Base-by-base conservation (phyloP, 2,113 vertebrate genomes). In the Propithecus coquereli region DNA sequence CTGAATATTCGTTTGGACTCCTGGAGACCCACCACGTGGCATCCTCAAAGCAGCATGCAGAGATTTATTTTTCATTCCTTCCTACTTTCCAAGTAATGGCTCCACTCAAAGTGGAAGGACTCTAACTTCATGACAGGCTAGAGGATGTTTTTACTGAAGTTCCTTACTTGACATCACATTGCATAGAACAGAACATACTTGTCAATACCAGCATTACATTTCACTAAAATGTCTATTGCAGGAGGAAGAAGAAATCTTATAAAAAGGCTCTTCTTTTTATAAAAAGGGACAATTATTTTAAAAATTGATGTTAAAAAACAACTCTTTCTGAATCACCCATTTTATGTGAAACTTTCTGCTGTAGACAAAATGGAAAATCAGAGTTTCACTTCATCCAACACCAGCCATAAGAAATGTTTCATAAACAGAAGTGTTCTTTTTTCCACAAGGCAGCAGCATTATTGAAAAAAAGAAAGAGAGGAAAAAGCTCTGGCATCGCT, bases 401-500 rank as follows among this genome's bases (percentile, higher is more conserved):
- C 57, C 47, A 91, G 59, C 87, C 95, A 27, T 95, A 97, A 97
- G 97, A 95, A 95, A 94, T 45, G 76, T 94, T 94, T 79, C 81
- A 65, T 18, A 59, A 52, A 61, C 6, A 0, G 22, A 93, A 83
- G 73, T 52, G 18, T 93, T 59, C 74, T 74, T 90, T 87, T 95
- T 68, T 40, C 66, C 59, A 81, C 94, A 97, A 82, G 63, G 87
- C 83, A 96, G 54, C 11, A 37, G 50, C 54, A 74, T 79, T 88
- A 52, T 32, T 40, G 30, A 83, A 40, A 68, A 50, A 73, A 83
- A n/a, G 5, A 61, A 76, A 61, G 81, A 45, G 57, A 40, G 94
- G 96, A 94, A 91, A 16, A 23, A 92, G 65, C 80, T 81, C 94
- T 96, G 97, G 97, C 91, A 97, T 93, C 93, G 71, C 83, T 98